Percentiles rank a stretch among this genome's conserved stretches.
Conservation (phyloP, 92 coral and sea anemone species). For the Actinostola sp. region DNA sequence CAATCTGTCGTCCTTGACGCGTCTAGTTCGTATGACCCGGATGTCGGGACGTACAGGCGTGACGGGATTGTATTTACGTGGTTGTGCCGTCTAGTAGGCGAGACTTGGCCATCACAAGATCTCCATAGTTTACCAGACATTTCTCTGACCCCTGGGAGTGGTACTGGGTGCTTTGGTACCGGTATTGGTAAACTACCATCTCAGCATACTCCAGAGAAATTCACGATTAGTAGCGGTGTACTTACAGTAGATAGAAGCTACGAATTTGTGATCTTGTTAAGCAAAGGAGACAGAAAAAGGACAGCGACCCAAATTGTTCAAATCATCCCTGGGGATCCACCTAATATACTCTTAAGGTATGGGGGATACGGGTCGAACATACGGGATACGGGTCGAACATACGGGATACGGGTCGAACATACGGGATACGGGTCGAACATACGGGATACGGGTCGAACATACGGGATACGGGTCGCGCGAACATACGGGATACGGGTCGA, state of each 20-base stretch:
- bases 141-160: conserved; percentile 14
- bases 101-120: conserved; percentile 19
- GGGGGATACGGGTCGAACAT: neutral
- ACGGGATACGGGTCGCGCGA: neutral
- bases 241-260: conserved; percentile 15
- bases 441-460: neutral
- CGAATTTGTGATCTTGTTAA: conserved; percentile 15
- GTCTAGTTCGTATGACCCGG: conserved; percentile 54
- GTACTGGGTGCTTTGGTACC: conserved; percentile 37
- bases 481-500: neutral
- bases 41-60: conserved; percentile 19
- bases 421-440: neutral
- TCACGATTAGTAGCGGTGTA: conserved; percentile 6
- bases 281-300: conserved; percentile 20
- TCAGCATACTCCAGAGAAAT: neutral
- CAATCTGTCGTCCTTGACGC: conserved; percentile 40
- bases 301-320: neutral
- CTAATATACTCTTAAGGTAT: conserved; percentile 13
- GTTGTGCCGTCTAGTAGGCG: conserved; percentile 46
- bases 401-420: neutral
- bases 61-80: conserved; percentile 50
- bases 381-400: neutral
- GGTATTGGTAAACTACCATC: conserved; percentile 28
- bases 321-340: conserved; percentile 34
- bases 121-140: conserved; percentile 9